phyloP scores from a whole-genome alignment of 1,140 invertebrate species.

The Lordiphosa stackelbergi region DNA sequence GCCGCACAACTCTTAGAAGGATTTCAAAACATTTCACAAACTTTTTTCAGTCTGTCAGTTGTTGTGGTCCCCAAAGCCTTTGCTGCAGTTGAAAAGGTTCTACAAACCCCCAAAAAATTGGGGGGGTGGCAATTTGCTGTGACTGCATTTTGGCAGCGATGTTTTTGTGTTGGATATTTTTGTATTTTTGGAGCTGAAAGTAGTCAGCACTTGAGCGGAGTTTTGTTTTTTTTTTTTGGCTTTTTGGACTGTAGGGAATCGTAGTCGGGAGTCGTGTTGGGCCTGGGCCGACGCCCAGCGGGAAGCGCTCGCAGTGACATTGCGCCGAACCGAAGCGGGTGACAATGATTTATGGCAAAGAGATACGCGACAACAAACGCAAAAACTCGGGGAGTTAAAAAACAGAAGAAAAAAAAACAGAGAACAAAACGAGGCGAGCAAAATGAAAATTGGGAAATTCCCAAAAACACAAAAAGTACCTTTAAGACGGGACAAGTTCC shows the following conservation, averaged over 20 bases:
- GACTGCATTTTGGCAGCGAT: constrained; percentile 22
- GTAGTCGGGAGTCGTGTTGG: constrained; percentile 7
- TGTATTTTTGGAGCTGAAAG: constrained; percentile 14
- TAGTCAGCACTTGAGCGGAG: constrained; percentile 18
- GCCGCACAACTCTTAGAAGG: no score
- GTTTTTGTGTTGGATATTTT: constrained; percentile 2
- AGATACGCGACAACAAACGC: constrained; percentile 74
- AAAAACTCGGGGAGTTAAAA: constrained; percentile 55
- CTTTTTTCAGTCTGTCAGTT: constrained; percentile 4
- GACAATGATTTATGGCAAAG: constrained; percentile 76
- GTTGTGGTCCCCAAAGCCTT: no score
- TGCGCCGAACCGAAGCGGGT: constrained; percentile 70
- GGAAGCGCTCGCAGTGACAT: constrained; percentile 74
- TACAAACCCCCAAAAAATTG: neutral
- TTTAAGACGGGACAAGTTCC: neutral
- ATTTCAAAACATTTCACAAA: no score
- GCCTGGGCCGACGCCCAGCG: constrained; percentile 55
- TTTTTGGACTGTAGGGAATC: neutral
- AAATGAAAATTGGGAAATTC: constrained; percentile 20
- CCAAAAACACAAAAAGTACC: constrained; percentile 1
- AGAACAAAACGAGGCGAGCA: constrained; percentile 19
- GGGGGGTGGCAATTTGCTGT: constrained; percentile 44
- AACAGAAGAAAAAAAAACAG: constrained; percentile 24
- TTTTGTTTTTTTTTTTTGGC: constrained; percentile 3
- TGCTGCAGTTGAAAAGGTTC: neutral